phyloP scores from a whole-genome alignment of 2,797 vertebrate genomes.

The Ispidina picta region DNA sequence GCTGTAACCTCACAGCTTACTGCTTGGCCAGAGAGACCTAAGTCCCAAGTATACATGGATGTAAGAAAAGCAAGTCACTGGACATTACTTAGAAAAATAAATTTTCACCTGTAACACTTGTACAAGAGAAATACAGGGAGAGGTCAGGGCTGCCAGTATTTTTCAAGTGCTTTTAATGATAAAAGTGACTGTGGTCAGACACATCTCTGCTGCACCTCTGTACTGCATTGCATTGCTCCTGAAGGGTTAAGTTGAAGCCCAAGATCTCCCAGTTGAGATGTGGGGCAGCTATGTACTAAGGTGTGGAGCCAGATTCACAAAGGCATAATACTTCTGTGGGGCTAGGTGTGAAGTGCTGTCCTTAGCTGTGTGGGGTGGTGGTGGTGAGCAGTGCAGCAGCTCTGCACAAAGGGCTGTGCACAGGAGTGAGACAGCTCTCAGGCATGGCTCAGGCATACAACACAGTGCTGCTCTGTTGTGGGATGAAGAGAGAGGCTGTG shows the following conservation, averaged over 20 bases:
- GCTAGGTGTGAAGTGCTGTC: neutral
- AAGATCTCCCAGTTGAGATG: fast-evolving
- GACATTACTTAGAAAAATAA: neutral
- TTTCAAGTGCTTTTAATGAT: neutral
- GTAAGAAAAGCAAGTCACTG: neutral
- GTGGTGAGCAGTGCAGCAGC: neutral
- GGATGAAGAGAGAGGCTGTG: neutral
- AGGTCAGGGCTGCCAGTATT: neutral
- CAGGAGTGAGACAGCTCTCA: fast-evolving
- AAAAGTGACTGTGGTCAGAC: neutral
- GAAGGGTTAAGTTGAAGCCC: neutral
- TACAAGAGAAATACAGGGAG: neutral
- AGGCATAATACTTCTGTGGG: neutral
- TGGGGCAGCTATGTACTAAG: neutral
- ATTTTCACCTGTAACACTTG: neutral
- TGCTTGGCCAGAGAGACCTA: neutral
- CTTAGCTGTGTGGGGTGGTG: no score
- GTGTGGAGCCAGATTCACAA: neutral
- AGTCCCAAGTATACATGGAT: neutral
- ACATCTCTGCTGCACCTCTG: neutral
- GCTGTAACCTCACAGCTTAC: fast-evolving
- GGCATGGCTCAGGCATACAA: fast-evolving
- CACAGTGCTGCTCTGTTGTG: neutral
- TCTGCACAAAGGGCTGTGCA: fast-evolving
- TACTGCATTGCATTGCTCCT: fast-evolving